Evolutionary conservation across 2,888 invertebrate genomes (phyloP).

Genomic region (Digitonthophagus gazella): DNA sequence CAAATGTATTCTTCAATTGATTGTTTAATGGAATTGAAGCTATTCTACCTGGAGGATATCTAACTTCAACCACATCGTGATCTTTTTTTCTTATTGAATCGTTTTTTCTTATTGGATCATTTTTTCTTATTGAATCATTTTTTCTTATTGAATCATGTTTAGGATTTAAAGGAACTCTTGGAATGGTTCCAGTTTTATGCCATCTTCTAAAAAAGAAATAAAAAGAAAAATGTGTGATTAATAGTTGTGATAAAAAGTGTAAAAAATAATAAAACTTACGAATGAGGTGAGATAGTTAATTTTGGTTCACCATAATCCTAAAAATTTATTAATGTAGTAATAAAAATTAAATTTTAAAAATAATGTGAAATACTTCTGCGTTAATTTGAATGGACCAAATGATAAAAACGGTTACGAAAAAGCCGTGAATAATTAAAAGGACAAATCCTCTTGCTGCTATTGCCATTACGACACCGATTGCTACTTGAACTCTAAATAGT

Average conservation of each 20-base stretch:
- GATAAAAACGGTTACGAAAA: conserved; percentile 27
- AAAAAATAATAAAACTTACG: neutral
- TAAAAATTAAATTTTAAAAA: too few species aligned
- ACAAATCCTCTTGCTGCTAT: conserved; percentile 49
- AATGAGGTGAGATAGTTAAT: neutral
- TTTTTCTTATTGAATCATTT: neutral
- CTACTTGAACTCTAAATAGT: conserved; percentile 17
- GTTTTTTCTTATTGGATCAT: neutral
- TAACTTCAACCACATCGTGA: neutral
- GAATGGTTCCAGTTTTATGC: neutral
- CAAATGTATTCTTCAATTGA: neutral
- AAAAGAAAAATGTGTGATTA: too few species aligned
- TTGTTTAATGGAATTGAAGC: neutral
- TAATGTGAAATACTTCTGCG: conserved; percentile 11
- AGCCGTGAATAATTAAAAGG: conserved; percentile 47
- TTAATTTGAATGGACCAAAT: conserved; percentile 11
- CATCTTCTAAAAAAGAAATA: neutral
- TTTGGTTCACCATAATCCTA: neutral
- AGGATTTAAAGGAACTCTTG: neutral
- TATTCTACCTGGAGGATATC: neutral
- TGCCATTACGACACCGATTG: conserved; percentile 44
- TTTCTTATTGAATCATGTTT: neutral
- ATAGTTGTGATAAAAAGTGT: too few species aligned
- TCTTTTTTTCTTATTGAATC: neutral
- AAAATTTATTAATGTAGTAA: too few species aligned